phyloP scores from a whole-genome alignment of 2,797 vertebrate species.

The Sebastes iracundus region DNA sequence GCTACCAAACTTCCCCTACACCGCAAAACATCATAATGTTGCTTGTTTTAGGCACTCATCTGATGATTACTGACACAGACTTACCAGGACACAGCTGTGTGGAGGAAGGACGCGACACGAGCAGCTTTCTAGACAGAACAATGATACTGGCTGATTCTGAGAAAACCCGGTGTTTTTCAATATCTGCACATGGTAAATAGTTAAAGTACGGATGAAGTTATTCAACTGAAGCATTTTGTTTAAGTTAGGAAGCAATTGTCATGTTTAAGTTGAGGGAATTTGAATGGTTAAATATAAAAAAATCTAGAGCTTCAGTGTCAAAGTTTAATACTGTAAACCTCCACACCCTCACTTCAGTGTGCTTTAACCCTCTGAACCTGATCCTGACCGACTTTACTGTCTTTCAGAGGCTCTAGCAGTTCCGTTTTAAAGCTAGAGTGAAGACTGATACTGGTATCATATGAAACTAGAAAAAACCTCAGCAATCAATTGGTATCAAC shows the following conservation, averaged over 20 bases:
- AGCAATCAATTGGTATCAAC: fast-evolving
- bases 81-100: slow-evolving; percentile 62
- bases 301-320: neutral
- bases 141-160: slow-evolving; percentile 1
- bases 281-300: neutral
- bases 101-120: slow-evolving; percentile 4
- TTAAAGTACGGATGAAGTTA: neutral
- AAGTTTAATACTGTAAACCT: neutral
- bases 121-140: slow-evolving; percentile 42
- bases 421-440: too few relatives aligned
- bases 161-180: neutral
- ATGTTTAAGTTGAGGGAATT: neutral
- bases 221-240: neutral
- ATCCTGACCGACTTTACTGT: too few relatives aligned
- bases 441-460: too few relatives aligned
- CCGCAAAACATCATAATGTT: slow-evolving; percentile 53
- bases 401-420: too few relatives aligned
- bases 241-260: neutral
- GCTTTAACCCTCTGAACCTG: too few relatives aligned
- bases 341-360: too few relatives aligned
- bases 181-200: neutral
- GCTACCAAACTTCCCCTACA: slow-evolving; percentile 66
- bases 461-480: too few relatives aligned
- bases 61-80: slow-evolving; percentile 53
- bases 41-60: slow-evolving; percentile 30